Evolutionary conservation across 2,797 vertebrate species (phyloP).

Genomic region (Pseudocheirus occidentalis): DNA sequence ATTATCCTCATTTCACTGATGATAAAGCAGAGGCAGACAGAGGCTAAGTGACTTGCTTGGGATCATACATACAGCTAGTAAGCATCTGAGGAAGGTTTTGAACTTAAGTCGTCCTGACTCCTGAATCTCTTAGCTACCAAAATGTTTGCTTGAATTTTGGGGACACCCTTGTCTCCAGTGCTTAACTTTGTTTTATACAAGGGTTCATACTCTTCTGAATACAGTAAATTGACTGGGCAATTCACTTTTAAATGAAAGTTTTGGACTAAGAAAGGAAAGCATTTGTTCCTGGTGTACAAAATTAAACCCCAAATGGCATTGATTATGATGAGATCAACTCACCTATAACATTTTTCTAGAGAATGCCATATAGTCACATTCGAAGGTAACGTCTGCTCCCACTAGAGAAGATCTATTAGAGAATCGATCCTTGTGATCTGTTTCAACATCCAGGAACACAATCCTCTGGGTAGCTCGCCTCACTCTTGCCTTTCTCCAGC

Average conservation of each 20-base stretch:
- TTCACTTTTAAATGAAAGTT: neutral
- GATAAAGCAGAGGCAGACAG: neutral
- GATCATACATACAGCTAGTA: neutral
- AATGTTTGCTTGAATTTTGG: neutral
- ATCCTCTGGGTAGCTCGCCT: neutral
- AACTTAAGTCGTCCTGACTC: neutral
- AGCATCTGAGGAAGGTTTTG: neutral
- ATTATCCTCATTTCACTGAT: neutral
- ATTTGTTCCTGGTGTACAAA: neutral
- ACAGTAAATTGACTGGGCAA: neutral
- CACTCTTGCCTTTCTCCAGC: neutral
- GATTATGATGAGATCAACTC: neutral
- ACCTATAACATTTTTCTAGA: neutral
- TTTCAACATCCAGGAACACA: neutral
- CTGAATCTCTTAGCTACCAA: neutral
- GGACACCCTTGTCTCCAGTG: neutral
- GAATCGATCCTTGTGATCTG: neutral
- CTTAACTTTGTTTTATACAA: neutral
- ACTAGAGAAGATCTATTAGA: neutral
- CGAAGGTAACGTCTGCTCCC: constrained; percentile 9
- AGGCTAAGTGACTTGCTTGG: neutral
- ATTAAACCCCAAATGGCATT: neutral
- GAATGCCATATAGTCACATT: neutral
- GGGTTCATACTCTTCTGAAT: neutral
- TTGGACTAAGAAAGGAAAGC: neutral